Evolutionary conservation across 2,797 vertebrate genomes (phyloP).

Genomic region (Columba guinea): DNA sequence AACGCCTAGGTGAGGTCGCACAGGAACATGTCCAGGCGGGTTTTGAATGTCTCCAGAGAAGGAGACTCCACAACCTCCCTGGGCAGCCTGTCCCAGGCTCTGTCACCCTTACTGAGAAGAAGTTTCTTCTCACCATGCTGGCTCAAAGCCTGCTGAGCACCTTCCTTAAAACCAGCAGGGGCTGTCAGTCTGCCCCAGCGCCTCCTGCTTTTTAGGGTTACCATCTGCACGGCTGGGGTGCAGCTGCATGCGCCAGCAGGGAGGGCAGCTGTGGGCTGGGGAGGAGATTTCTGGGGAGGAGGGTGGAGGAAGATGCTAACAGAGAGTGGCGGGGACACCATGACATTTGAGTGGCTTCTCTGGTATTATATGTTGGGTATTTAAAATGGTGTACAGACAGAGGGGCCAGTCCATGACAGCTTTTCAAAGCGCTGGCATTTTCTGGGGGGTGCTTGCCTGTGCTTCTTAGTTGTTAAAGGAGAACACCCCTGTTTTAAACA

Average conservation of each 20-base stretch:
- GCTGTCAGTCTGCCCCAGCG: rapidly evolving
- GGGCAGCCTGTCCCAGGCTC: no score
- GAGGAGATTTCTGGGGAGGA: background rate
- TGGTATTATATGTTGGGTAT: background rate
- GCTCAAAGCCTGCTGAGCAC: background rate
- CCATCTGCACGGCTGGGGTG: background rate
- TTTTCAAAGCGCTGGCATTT: background rate
- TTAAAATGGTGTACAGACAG: background rate
- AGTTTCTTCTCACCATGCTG: rapidly evolving
- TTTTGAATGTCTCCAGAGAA: no score
- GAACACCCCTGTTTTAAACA: no score
- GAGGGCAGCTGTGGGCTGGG: background rate
- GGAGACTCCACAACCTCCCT: no score
- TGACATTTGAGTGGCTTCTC: background rate
- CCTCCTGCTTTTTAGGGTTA: background rate
- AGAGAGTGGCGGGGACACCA: background rate
- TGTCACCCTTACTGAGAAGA: no score
- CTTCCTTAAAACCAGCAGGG: background rate
- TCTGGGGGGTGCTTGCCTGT: background rate
- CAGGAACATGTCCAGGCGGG: no score
- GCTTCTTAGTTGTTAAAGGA: background rate
- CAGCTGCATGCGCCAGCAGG: background rate
- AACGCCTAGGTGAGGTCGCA: no score
- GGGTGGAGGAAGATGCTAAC: background rate
- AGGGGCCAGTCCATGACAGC: no score